Conservation (phyloP, 2,113 vertebrate genomes). For the Lonchura striata region DNA sequence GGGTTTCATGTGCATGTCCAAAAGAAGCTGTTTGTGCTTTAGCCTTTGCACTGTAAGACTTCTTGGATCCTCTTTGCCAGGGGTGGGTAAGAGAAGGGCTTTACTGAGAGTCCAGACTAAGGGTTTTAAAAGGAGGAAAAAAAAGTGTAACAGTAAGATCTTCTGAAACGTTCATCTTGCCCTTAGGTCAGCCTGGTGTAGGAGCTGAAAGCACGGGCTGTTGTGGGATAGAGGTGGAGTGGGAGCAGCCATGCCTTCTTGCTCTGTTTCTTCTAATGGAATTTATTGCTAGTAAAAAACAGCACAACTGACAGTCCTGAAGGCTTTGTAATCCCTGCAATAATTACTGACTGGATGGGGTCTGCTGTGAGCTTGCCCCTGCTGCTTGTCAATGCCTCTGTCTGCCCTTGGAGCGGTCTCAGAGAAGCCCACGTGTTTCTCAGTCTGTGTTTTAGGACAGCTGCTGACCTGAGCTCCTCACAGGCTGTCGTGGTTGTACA, state of each 20-base stretch:
- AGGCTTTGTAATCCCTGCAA: neutral
- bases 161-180: neutral
- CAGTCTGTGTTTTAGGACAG: neutral
- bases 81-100: neutral
- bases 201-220: neutral
- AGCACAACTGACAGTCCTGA: neutral
- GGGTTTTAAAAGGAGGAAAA: neutral
- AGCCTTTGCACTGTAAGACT: neutral
- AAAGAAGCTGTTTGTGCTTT: neutral
- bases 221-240: neutral
- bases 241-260: neutral
- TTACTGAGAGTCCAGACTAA: neutral
- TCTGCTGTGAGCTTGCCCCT: neutral
- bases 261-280: neutral
- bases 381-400: neutral
- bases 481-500: neutral
- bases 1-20: neutral
- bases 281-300: slow-evolving; percentile 12
- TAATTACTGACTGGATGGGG: neutral
- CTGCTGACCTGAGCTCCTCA: neutral
- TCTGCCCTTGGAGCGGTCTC: neutral
- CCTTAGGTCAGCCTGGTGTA: neutral
- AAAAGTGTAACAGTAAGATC: neutral
- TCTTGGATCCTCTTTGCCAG: neutral
- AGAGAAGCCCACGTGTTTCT: neutral